phyloP scores from a whole-genome alignment of 2,797 vertebrate genomes.

The Myotis findleyi region DNA sequence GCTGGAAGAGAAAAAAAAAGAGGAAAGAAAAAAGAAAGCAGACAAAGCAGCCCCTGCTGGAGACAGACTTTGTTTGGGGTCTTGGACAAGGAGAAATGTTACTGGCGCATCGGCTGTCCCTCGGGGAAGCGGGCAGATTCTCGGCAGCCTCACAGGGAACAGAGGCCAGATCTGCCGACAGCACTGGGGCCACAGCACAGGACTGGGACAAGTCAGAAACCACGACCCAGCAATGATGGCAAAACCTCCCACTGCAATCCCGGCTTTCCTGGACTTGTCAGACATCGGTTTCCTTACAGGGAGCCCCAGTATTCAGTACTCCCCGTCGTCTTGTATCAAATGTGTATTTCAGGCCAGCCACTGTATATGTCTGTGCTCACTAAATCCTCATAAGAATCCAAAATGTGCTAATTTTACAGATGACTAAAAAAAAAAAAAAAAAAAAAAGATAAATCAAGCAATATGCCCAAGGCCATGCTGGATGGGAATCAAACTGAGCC shows the following conservation, averaged over 20 bases:
- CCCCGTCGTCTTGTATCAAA: neutral
- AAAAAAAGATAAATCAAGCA: neutral
- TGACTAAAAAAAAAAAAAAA: neutral
- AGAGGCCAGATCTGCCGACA: neutral
- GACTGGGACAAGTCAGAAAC: neutral
- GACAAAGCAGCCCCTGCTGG: neutral
- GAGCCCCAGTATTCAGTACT: neutral
- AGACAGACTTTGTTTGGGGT: neutral
- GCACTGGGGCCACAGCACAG: neutral
- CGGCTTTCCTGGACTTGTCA: neutral
- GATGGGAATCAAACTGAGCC: neutral
- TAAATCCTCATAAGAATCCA: constrained; percentile 1
- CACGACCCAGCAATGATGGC: neutral
- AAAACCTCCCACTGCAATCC: too few relatives aligned
- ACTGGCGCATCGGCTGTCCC: neutral
- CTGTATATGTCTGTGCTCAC: neutral
- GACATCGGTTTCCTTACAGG: neutral
- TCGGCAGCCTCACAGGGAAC: neutral
- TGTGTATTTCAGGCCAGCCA: neutral
- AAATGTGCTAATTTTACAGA: constrained; percentile 45
- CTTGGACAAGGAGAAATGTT: neutral
- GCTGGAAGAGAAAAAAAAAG: neutral
- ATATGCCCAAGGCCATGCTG: neutral
- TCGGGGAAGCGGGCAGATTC: neutral
- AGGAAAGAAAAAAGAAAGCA: neutral